phyloP scores from a whole-genome alignment of 2,797 vertebrate species.

The Argyrosomus regius region DNA sequence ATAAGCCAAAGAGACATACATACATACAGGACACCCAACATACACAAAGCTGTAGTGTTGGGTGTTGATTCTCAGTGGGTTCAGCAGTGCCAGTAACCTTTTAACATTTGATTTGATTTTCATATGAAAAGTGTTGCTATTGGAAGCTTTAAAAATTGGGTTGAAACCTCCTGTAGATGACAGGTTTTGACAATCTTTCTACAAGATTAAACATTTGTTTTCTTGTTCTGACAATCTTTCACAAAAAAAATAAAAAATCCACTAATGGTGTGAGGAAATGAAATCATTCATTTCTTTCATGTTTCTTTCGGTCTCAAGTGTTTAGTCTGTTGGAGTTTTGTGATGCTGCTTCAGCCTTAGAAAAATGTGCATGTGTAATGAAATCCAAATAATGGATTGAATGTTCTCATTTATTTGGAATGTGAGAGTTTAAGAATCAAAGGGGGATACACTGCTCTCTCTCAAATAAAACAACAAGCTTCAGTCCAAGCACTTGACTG shows the following conservation, averaged over 20 bases:
- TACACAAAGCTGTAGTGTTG: background rate
- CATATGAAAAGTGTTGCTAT: background rate
- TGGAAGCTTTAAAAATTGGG: background rate
- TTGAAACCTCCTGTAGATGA: background rate
- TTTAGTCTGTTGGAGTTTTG: background rate
- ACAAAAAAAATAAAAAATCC: too few relatives aligned
- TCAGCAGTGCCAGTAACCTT: background rate
- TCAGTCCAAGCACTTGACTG: conserved; percentile 3
- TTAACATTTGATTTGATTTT: background rate
- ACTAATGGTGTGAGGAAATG: too few relatives aligned
- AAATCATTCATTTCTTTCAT: background rate
- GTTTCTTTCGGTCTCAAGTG: background rate
- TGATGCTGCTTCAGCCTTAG: background rate
- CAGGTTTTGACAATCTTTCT: background rate
- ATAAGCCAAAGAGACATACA: background rate
- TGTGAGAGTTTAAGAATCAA: background rate
- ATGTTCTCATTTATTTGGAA: background rate
- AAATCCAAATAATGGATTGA: background rate
- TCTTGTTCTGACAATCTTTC: too few relatives aligned
- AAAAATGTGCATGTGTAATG: background rate
- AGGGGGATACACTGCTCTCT: background rate
- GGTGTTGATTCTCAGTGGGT: conserved; percentile 4
- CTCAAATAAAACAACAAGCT: background rate
- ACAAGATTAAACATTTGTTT: background rate
- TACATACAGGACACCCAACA: background rate